Evolutionary conservation across 2,888 invertebrate species (phyloP), one percentile per base, ranked within the genome.

Genomic region (Pocota personata): DNA sequence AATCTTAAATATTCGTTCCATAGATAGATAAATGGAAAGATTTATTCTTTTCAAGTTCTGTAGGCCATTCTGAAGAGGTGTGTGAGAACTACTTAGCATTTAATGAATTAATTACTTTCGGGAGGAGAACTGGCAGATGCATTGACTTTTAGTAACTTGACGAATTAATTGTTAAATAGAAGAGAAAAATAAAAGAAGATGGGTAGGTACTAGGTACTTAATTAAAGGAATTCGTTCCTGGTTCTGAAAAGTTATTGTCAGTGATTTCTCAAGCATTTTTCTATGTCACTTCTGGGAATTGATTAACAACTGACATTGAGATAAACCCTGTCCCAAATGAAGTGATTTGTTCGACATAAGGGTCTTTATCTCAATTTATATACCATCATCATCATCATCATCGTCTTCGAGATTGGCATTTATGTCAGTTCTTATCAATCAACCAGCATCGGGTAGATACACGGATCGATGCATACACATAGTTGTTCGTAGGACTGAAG

Each of bases 41-140:
- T 37, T 60, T 40, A 40, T 40, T 40, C 14, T 40, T 6, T 24
- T 3, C 16, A 0, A 40, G 40, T 62, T 60, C 19, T 48, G 4
- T 64, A n/a, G 32, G 19, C 30, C 48, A 64, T 7, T 48, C 48
- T 14, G 27, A 52, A 52, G 6, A 14, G 6, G 7, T 30, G n/a
- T 48, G 8, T 32, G 30, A 46, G 16, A 62, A n/a, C n/a, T n/a
- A n/a, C n/a, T n/a, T n/a, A n/a, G n/a, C 30, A 19, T 16, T 43
- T 46, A 32, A 64, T 64, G 64, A 21, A 32, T 48, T 64, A 64
- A 64, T 64, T 64, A 64, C 14, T 48, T 35, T 4, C n/a, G 16
- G 14, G 40, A n/a, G 30, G 12, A 48, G 30, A 46, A 46, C 14
- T 14, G 6, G 14, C 16, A 8, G 32, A 32, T 32, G 55, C 30